Evolutionary conservation across 2,888 invertebrate genomes (phyloP).

Genomic region (Lysandra coridon): DNA sequence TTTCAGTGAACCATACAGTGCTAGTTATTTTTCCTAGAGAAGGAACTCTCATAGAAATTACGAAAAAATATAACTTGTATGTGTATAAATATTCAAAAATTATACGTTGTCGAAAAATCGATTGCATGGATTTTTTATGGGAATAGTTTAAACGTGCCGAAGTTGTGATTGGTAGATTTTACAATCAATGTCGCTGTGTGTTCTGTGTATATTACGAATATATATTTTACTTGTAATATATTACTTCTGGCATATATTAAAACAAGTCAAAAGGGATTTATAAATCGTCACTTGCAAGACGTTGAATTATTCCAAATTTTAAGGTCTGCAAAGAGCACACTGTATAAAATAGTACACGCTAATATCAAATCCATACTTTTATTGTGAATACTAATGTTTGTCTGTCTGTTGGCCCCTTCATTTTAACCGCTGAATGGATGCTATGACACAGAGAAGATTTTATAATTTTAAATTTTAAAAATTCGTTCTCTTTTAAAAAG

Average conservation of each 20-base stretch:
- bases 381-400: too few species aligned
- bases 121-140: background rate
- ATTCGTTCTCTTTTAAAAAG: too few species aligned
- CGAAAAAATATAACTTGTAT: background rate
- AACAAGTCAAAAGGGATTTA: background rate
- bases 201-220: background rate
- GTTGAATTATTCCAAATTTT: slow-evolving; percentile 38
- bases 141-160: background rate
- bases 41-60: background rate
- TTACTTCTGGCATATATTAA: background rate
- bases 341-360: background rate
- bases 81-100: background rate
- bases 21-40: background rate
- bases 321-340: slow-evolving; percentile 50
- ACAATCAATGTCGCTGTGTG: background rate
- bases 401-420: background rate
- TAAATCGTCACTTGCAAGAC: slow-evolving; percentile 18
- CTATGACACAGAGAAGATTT: too few species aligned
- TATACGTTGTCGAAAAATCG: background rate
- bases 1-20: background rate
- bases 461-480: too few species aligned
- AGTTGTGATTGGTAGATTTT: slow-evolving; percentile 9
- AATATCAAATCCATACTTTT: background rate
- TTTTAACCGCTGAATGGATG: too few species aligned
- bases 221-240: background rate